Percentiles rank a stretch among this genome's conserved stretches.
Conservation (phyloP, 2,797 vertebrate species). For the Oryzias sinensis region DNA sequence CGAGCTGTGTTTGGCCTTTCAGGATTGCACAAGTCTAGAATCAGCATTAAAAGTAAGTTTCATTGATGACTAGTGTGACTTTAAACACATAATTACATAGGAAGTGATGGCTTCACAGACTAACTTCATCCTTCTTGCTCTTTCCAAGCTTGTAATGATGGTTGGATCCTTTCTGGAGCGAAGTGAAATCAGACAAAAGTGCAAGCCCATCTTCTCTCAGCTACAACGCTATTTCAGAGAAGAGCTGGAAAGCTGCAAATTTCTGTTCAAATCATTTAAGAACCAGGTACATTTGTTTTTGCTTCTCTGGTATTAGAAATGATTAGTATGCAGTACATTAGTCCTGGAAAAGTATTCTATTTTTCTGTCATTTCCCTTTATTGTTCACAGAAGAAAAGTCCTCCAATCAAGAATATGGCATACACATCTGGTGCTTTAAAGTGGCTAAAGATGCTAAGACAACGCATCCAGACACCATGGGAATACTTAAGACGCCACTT, state of each 20-base stretch:
- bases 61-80: neutral
- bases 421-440: conserved; percentile 78
- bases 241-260: conserved; percentile 80
- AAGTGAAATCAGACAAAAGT: conserved; percentile 76
- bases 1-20: conserved; percentile 79
- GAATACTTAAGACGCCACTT: conserved; percentile 68
- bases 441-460: conserved; percentile 79
- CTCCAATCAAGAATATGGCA: conserved; percentile 79
- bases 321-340: neutral
- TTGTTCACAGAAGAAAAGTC: conserved; percentile 57
- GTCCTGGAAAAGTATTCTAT: neutral
- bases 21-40: conserved; percentile 80
- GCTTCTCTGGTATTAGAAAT: neutral
- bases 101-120: conserved; percentile 1
- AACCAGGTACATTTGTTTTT: conserved; percentile 66
- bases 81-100: neutral
- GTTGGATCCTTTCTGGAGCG: conserved; percentile 83
- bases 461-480: conserved; percentile 76
- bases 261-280: conserved; percentile 69
- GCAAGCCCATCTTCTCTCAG: conserved; percentile 75
- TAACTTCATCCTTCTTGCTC: conserved; percentile 1
- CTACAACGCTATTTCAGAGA: conserved; percentile 76
- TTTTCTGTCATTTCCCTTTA: neutral
- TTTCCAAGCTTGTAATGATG: conserved; percentile 76
- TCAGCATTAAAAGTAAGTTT: conserved; percentile 80